A percentile compares a stretch with the other conserved stretches of the same genome.
These are phyloP conservation scores for Plutomurus gul DNA, from an alignment of 1,140 invertebrate species.

Conservation along the genomic window DNA sequence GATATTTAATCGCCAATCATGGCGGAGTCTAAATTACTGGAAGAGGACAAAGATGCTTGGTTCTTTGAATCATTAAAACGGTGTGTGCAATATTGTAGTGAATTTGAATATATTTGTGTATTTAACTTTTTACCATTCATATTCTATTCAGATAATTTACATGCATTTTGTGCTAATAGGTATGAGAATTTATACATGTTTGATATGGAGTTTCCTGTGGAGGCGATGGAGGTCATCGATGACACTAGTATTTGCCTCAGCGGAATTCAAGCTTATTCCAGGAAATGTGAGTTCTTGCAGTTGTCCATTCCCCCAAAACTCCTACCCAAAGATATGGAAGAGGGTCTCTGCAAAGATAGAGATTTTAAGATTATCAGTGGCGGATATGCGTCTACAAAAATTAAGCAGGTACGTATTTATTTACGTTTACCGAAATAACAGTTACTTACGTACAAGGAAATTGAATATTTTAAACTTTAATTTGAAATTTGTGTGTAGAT, in stretches of 20 bases:
- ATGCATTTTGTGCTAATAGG: conserved; percentile 33
- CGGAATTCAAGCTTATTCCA: conserved; percentile 48
- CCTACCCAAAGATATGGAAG: conserved; percentile 50
- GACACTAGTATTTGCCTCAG: conserved; percentile 47
- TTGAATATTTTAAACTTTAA: background rate
- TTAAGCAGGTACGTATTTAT: conserved; percentile 38
- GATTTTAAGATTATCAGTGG: conserved; percentile 54
- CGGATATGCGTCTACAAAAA: conserved; percentile 46
- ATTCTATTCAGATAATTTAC: background rate
- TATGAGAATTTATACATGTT: conserved; percentile 54
- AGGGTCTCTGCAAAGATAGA: conserved; percentile 54
- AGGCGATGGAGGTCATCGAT: conserved; percentile 47
- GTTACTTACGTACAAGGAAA: background rate
- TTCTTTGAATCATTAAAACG: conserved; percentile 52
- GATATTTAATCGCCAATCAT: no score
- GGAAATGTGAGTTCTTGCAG: conserved; percentile 53
- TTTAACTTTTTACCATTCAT: background rate
- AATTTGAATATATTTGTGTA: background rate
- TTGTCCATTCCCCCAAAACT: conserved; percentile 53
- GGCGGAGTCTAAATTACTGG: conserved; percentile 40
- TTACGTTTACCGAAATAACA: background rate
- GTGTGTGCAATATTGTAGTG: conserved; percentile 31
- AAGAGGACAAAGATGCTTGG: conserved; percentile 53
- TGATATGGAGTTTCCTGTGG: conserved; percentile 52
- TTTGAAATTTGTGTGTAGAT: no score